phyloP scores from a whole-genome alignment of 23 tunicate species.

The Ascidia mentula region DNA sequence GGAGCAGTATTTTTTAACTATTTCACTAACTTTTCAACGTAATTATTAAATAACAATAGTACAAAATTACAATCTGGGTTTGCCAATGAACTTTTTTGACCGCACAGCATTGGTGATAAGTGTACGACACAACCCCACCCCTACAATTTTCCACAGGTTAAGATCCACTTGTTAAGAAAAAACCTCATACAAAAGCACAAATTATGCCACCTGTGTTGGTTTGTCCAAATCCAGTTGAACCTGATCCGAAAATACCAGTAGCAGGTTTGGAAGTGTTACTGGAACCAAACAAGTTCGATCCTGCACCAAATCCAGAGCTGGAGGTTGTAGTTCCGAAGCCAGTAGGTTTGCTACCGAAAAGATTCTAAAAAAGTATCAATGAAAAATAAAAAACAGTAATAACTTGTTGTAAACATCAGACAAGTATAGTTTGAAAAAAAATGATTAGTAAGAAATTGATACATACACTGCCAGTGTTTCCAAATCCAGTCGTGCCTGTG shows the following conservation, averaged over 20 bases:
- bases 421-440: neutral
- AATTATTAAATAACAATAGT: too few relatives aligned
- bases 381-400: neutral
- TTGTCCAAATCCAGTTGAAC: conserved; percentile 48
- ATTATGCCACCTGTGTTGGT: conserved; percentile 5
- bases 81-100: too few relatives aligned
- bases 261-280: conserved; percentile 31
- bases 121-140: too few relatives aligned
- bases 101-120: too few relatives aligned
- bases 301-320: conserved; percentile 29
- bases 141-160: too few relatives aligned
- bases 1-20: too few relatives aligned
- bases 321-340: conserved; percentile 60
- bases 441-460: neutral
- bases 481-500: neutral
- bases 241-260: conserved; percentile 27
- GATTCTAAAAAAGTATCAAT: conserved; percentile 17
- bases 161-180: too few relatives aligned
- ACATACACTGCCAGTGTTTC: neutral
- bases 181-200: neutral
- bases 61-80: too few relatives aligned
- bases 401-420: neutral
- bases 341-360: conserved; percentile 44
- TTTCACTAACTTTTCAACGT: too few relatives aligned
- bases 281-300: conserved; percentile 47